Evolutionary conservation across 2,888 invertebrate genomes (phyloP).

Genomic region (Stramonita haemastoma): DNA sequence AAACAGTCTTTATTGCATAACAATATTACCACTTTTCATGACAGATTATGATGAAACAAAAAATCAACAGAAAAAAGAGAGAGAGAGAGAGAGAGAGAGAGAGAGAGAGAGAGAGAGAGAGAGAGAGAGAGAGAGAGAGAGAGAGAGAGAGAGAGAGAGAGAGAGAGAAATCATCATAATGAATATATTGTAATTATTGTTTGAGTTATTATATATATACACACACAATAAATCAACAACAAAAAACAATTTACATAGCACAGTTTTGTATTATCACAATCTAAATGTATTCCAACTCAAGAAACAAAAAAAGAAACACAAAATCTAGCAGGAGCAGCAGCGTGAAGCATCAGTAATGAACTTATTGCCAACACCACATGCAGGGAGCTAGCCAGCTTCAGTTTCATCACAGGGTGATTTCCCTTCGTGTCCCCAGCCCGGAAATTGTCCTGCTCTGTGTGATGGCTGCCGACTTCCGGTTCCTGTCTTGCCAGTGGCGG

Average conservation of each 20-base stretch:
- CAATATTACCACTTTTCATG: too few relatives aligned
- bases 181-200: too few relatives aligned
- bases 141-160: too few relatives aligned
- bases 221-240: not conserved
- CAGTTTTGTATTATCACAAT: not conserved
- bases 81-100: too few relatives aligned
- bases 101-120: too few relatives aligned
- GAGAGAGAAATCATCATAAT: too few relatives aligned
- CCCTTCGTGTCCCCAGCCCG: not conserved
- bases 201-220: too few relatives aligned
- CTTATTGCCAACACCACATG: not conserved
- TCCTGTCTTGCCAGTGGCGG: not conserved
- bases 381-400: not conserved
- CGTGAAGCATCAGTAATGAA: not conserved
- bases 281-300: not conserved
- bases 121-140: too few relatives aligned
- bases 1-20: too few relatives aligned
- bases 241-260: not conserved
- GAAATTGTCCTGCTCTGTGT: not conserved
- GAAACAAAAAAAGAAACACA: not conserved
- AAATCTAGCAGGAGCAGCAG: not conserved
- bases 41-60: not conserved
- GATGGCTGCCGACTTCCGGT: not conserved
- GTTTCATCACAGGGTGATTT: not conserved
- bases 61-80: not conserved